Conservation (phyloP, 2,888 invertebrate species). For the Germaria angustata region DNA sequence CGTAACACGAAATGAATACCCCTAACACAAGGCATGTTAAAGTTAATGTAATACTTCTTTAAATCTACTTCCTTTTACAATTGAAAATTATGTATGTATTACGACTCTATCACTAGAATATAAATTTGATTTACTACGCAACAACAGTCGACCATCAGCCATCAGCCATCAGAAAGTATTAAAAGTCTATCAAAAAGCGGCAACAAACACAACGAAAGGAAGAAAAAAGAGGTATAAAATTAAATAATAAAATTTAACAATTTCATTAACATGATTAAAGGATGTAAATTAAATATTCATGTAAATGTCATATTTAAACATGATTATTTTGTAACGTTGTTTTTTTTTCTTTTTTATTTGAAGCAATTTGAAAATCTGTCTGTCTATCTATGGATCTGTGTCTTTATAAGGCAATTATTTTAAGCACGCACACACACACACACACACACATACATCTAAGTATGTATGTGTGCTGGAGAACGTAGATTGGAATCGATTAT, state of each 20-base stretch:
- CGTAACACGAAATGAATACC: background rate
- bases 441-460: background rate
- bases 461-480: too few relatives aligned
- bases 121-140: constrained; percentile 50
- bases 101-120: constrained; percentile 7
- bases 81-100: background rate
- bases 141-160: constrained; percentile 1
- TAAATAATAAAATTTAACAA: constrained; percentile 55
- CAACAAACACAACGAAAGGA: constrained; percentile 7
- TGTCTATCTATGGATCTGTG: background rate
- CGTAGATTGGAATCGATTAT: background rate
- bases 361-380: background rate
- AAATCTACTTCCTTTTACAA: background rate
- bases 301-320: constrained; percentile 64
- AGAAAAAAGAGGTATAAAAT: constrained; percentile 11
- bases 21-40: background rate
- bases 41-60: background rate
- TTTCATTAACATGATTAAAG: constrained; percentile 64
- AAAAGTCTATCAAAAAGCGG: constrained; percentile 47
- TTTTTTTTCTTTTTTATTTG: background rate
- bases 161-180: constrained; percentile 18
- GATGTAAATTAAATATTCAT: constrained; percentile 65
- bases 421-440: background rate
- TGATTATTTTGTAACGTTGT: constrained; percentile 45
- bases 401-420: constrained; percentile 6